Evolutionary conservation across 2,113 vertebrate species (phyloP).

Genomic region (Cercocebus atys): DNA sequence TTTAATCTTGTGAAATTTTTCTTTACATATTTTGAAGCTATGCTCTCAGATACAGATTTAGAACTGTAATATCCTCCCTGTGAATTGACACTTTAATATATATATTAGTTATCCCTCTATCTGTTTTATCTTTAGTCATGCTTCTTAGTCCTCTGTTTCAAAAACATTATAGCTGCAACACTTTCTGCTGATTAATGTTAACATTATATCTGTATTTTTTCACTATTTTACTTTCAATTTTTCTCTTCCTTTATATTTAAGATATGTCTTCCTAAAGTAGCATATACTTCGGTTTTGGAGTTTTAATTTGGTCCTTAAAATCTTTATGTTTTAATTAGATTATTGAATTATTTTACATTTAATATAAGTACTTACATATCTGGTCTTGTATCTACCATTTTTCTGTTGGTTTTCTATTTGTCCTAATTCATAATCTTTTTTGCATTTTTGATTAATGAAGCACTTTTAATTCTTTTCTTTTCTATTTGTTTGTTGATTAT

Average conservation of each 20-base stretch:
- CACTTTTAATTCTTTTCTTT: too few relatives aligned
- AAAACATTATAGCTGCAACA: neutral
- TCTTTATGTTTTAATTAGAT: neutral
- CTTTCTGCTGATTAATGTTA: neutral
- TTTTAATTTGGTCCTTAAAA: neutral
- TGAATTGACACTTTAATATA: neutral
- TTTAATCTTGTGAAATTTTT: neutral
- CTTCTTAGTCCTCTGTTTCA: neutral
- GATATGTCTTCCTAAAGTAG: neutral
- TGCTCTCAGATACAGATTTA: neutral
- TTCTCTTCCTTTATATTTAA: constrained; percentile 7
- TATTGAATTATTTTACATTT: constrained; percentile 8
- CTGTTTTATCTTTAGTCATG: neutral
- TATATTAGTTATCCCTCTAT: neutral
- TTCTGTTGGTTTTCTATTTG: too few relatives aligned
- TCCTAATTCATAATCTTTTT: too few relatives aligned
- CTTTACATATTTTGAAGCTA: neutral
- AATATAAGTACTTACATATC: neutral
- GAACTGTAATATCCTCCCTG: neutral
- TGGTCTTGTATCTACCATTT: too few relatives aligned
- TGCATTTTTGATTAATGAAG: too few relatives aligned
- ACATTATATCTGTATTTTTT: neutral
- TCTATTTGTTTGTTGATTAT: too few relatives aligned
- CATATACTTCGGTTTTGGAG: neutral
- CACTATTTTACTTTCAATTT: neutral